Percentiles rank a stretch among this genome's conserved stretches.
Conservation (phyloP, 2,797 vertebrate genomes). For the Epinephelus awoara region DNA sequence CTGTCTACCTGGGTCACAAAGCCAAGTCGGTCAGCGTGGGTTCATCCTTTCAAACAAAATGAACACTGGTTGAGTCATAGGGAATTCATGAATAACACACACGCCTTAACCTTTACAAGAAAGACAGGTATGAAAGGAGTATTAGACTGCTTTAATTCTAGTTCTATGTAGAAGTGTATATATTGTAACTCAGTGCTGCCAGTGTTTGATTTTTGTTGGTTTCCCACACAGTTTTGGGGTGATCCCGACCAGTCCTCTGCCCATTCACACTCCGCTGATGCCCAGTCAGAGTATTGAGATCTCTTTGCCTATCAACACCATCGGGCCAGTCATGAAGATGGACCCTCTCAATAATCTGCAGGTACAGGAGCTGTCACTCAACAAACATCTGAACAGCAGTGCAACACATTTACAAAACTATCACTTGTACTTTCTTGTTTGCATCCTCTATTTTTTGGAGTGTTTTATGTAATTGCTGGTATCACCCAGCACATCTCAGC, state of each 20-base stretch:
- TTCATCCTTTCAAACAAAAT: too few species aligned
- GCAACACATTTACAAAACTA: neutral
- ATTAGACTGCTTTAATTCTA: too few species aligned
- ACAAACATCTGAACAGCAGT: neutral
- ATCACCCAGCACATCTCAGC: neutral
- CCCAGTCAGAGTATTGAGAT: slow-evolving; percentile 97
- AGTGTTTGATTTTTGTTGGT: neutral
- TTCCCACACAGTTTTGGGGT: slow-evolving; percentile 90
- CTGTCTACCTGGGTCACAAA: too few species aligned
- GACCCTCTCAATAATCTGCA: slow-evolving; percentile 99
- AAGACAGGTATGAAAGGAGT: too few species aligned
- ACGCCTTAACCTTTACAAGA: too few species aligned
- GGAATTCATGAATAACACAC: too few species aligned
- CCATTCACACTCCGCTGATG: slow-evolving; percentile 97
- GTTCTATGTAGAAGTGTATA: too few species aligned
- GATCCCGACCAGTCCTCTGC: slow-evolving; percentile 95
- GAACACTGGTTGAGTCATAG: too few species aligned
- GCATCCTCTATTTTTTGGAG: too few species aligned
- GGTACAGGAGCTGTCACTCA: slow-evolving; percentile 78
- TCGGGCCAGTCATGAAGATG: slow-evolving; percentile 99
- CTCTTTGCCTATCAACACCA: slow-evolving; percentile 96
- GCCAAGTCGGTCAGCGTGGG: too few species aligned
- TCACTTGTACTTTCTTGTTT: too few species aligned
- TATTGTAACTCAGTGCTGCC: neutral
- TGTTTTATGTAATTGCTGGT: too few species aligned